These are phyloP conservation scores for Periophthalmus magnuspinnatus DNA, from an alignment of 2,797 vertebrate species.

Conservation along the genomic window DNA sequence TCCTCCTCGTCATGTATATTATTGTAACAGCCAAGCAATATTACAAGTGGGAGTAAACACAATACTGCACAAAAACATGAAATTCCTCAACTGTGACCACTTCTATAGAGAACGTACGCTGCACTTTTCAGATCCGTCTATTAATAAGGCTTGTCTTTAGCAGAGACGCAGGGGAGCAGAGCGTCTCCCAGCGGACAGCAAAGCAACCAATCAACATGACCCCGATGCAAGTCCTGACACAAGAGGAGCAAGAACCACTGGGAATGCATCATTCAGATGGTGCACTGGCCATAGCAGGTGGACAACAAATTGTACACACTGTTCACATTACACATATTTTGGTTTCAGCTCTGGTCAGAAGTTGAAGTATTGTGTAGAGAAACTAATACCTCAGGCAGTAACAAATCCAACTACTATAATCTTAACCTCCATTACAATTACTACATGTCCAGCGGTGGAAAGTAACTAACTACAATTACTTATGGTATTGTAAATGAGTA, in stretches of 20 bases:
- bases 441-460: too few relatives aligned
- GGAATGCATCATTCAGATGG: background rate
- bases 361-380: too few relatives aligned
- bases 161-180: constrained; percentile 6
- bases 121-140: constrained; percentile 5
- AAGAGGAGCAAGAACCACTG: constrained; percentile 10
- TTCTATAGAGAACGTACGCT: background rate
- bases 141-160: constrained; percentile 7
- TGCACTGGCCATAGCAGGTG: background rate
- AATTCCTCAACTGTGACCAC: background rate
- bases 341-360: too few relatives aligned
- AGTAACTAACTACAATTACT: too few relatives aligned
- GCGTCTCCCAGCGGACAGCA: constrained; percentile 10
- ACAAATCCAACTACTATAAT: background rate
- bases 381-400: background rate
- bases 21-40: constrained; percentile 1
- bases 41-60: background rate
- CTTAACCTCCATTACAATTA: too few relatives aligned
- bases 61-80: background rate
- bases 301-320: background rate
- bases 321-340: background rate
- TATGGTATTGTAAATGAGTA: too few relatives aligned
- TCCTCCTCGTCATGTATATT: constrained; percentile 11
- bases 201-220: constrained; percentile 15
- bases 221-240: constrained; percentile 11